These are phyloP conservation scores for Amazona vittata DNA, from an alignment of 2,113 vertebrate genomes.

Conservation along the genomic window DNA sequence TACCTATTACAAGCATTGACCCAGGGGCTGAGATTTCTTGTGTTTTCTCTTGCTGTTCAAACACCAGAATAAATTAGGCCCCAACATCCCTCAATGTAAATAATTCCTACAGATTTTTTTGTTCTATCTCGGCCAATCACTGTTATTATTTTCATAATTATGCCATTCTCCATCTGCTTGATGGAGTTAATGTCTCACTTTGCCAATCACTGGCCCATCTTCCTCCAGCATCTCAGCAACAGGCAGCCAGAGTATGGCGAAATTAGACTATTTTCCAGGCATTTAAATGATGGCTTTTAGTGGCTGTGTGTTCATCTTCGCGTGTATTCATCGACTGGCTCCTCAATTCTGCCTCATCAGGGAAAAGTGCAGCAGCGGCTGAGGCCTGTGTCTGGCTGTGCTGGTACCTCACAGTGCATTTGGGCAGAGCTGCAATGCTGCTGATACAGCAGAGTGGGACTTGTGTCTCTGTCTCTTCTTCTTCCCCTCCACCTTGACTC, in stretches of 20 bases:
- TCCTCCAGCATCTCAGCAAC: neutral
- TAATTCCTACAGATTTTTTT: neutral
- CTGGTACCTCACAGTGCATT: rapidly evolving
- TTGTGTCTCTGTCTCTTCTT: neutral
- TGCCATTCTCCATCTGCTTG: conserved; percentile 50
- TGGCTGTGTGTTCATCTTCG: neutral
- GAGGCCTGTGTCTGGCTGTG: rapidly evolving
- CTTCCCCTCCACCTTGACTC: neutral
- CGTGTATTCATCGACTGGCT: neutral
- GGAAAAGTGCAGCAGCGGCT: neutral
- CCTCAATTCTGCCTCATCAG: neutral
- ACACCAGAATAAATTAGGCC: conserved; percentile 14
- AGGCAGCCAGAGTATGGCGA: neutral
- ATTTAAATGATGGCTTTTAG: conserved; percentile 21
- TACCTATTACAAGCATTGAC: neutral
- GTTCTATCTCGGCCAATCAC: neutral
- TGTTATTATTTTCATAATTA: conserved; percentile 62
- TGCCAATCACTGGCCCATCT: conserved; percentile 16
- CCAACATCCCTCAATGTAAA: neutral
- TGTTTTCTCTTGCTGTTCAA: conserved; percentile 33
- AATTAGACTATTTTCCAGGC: conserved; percentile 34
- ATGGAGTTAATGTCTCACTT: conserved; percentile 40
- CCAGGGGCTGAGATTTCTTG: neutral
- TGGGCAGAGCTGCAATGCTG: neutral
- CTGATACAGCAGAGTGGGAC: neutral